Evolutionary conservation across 1,140 invertebrate species (phyloP).

Genomic region (Rhynchophorus ferrugineus): DNA sequence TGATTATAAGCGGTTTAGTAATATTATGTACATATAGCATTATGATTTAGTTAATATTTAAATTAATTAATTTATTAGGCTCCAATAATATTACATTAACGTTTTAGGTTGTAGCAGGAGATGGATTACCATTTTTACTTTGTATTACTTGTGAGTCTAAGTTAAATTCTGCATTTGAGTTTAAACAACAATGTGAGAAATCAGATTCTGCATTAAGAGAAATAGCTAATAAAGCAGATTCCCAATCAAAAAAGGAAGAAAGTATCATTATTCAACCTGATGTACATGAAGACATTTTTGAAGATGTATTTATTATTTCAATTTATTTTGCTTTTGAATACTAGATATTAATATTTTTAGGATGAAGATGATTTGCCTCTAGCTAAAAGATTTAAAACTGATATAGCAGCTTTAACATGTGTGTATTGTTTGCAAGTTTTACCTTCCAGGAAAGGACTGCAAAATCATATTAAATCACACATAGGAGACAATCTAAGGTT

Average conservation of each 20-base stretch:
- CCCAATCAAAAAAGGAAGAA: constrained; percentile 18
- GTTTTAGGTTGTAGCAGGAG: constrained; percentile 39
- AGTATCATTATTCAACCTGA: constrained; percentile 37
- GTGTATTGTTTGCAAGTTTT: constrained; percentile 32
- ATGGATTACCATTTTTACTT: constrained; percentile 40
- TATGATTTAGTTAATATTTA: too few relatives aligned
- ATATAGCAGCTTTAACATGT: constrained; percentile 24
- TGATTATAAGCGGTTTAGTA: too few relatives aligned
- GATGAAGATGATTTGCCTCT: constrained; percentile 32
- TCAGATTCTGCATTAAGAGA: constrained; percentile 47
- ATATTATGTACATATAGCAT: too few relatives aligned
- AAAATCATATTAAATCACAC: constrained; percentile 36
- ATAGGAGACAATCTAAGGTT: constrained; percentile 32
- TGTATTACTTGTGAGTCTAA: constrained; percentile 40
- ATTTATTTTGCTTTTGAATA: not conserved
- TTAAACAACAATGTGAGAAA: constrained; percentile 42
- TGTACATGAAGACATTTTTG: constrained; percentile 25
- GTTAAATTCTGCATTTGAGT: constrained; percentile 39
- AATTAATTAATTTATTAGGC: too few relatives aligned
- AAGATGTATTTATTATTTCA: constrained; percentile 10
- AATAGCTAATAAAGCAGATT: constrained; percentile 23
- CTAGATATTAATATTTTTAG: not conserved
- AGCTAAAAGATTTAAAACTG: constrained; percentile 21
- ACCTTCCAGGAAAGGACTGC: constrained; percentile 31
- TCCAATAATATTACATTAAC: not conserved